Base-by-base conservation (phyloP, 2,113 vertebrate species). In the Anguilla japonica region DNA sequence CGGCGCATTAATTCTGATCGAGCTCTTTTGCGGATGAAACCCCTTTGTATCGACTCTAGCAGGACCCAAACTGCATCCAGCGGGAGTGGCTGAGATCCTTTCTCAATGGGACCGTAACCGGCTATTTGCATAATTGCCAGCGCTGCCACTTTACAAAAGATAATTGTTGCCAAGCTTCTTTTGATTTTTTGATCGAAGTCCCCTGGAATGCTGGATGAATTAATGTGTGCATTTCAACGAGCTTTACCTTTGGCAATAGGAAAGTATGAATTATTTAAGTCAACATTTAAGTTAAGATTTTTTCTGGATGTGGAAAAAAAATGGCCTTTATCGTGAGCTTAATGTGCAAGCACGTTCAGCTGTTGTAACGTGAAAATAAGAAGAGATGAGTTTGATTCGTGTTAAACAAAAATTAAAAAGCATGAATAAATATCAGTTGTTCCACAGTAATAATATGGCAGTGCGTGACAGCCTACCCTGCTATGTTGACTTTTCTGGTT, bases 81-180 rank as follows among this genome's bases (percentile, higher is more conserved):
- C 67, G 34, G 67, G n/a, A 75, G 34, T 75, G 67, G 34, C 67
- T 75, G 34, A 75, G 34, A n/a, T 75, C 67, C 67, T 75, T 34
- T 75, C 26, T 75, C 60, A 29, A 34, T 29, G 22, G n/a, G 67
- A 34, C 67, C n/a, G 9, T 34, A 75, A 75, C 67, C 7, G n/a
- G 67, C n/a, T 75, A 75, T 75, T 75, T 75, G 67, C 67, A 75
- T 75, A 75, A 75, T 75, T 75, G 67, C n/a, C 34, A 29, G n/a
- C 3, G 34, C 26, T 29, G 34, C 67, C 67, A 75, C 67, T 75
- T 75, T 75, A 75, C 5, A 3, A 67, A 75, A 34, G 67, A 75
- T 75, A 75, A 75, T 75, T 75, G n/a, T n/a, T 75, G 67, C 67
- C 67, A 75, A 75, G 67, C n/a, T n/a, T 34, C 67, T 29, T 75